Percentiles rank a stretch among this genome's conserved stretches.
Conservation (phyloP, 1,140 invertebrate species). For the Musca vetustissima region DNA sequence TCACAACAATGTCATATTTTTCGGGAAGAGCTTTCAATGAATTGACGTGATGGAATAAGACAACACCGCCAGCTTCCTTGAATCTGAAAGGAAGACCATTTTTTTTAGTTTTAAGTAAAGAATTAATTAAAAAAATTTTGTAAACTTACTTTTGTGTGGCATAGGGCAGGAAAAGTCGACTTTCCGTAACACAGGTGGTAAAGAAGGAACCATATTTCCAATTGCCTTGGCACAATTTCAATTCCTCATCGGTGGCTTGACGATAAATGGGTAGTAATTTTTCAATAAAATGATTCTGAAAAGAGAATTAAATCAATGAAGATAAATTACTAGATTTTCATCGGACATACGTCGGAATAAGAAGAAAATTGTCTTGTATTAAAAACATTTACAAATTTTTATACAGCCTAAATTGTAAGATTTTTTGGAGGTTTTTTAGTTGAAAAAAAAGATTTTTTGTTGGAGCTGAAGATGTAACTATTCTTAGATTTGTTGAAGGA, state of each 20-base stretch:
- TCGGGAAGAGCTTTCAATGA: constrained; percentile 63
- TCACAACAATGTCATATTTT: constrained; percentile 80
- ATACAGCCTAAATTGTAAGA: too few species aligned
- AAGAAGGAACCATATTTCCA: constrained; percentile 84
- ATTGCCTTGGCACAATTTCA: constrained; percentile 67
- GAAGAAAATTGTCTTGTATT: too few species aligned
- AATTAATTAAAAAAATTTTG: neutral
- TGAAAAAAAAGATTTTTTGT: too few species aligned
- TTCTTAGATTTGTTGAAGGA: too few species aligned
- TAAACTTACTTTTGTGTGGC: constrained; percentile 61
- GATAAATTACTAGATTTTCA: too few species aligned
- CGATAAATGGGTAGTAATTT: constrained; percentile 74
- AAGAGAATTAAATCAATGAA: constrained; percentile 11
- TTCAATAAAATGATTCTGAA: constrained; percentile 75
- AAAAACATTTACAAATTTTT: too few species aligned
- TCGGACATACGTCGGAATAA: too few species aligned
- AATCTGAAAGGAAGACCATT: constrained; percentile 57
- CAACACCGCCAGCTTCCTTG: constrained; percentile 59
- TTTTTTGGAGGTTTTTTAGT: too few species aligned
- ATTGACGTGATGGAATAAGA: constrained; percentile 62
- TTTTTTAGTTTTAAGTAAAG: constrained; percentile 18
- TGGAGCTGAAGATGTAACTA: too few species aligned
- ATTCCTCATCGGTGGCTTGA: constrained; percentile 68
- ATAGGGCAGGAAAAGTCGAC: constrained; percentile 74
- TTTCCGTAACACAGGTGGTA: constrained; percentile 75